A percentile compares a stretch with the other conserved stretches of the same genome.
Evolutionary conservation across 2,797 vertebrate species (phyloP).

Genomic region (Sebastes oblongus): DNA sequence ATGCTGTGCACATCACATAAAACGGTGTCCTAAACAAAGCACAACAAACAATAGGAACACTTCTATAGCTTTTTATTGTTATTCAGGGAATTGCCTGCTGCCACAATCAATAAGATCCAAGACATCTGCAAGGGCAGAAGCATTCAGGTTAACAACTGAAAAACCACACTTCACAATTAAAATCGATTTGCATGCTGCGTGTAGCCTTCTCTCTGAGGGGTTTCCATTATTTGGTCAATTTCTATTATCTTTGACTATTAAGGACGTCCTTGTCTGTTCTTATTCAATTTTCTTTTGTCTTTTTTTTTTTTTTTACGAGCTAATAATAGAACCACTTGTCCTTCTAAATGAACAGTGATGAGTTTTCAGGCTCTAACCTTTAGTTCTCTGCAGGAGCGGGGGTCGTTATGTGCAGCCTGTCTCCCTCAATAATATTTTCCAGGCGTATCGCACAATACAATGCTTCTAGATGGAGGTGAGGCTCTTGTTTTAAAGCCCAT

Average conservation of each 20-base stretch:
- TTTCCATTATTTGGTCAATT: slow-evolving; percentile 5
- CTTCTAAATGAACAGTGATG: slow-evolving; percentile 5
- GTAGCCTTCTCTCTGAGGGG: background rate
- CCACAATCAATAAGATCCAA: background rate
- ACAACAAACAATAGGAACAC: background rate
- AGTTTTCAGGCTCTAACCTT: slow-evolving; percentile 11
- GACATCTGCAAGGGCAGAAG: background rate
- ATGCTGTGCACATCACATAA: background rate
- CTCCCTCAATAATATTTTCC: background rate
- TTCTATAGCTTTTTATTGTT: background rate
- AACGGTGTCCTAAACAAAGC: background rate
- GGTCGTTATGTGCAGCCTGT: background rate
- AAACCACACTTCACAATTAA: background rate
- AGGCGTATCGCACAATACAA: background rate
- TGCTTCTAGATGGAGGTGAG: background rate
- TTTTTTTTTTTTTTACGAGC: background rate
- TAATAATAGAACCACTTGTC: background rate
- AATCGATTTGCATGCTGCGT: slow-evolving; percentile 4
- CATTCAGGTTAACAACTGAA: background rate
- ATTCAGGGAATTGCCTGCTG: background rate
- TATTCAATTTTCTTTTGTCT: background rate
- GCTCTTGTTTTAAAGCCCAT: background rate
- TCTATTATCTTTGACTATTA: background rate
- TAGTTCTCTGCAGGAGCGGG: background rate
- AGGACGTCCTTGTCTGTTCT: background rate